Evolutionary conservation across 2,888 invertebrate genomes (phyloP).

Genomic region (Sepioteuthis lessoniana): DNA sequence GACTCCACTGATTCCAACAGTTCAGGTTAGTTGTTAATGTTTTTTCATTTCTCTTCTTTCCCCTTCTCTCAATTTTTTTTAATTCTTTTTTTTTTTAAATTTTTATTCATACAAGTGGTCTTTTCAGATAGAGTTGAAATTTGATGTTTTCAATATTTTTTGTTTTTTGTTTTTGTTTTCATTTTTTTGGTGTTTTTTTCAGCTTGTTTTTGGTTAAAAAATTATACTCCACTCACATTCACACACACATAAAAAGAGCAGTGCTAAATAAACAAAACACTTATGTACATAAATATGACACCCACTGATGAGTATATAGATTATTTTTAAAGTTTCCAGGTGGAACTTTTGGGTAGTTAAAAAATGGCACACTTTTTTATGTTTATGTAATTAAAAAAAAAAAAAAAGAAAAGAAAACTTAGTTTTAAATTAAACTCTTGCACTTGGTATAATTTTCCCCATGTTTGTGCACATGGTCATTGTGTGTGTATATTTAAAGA

Average conservation of each 20-base stretch:
- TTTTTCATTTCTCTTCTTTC: not conserved
- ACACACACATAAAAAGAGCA: no score
- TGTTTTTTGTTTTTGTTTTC: no score
- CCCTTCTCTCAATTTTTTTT: not conserved
- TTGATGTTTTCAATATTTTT: no score
- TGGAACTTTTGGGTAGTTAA: not conserved
- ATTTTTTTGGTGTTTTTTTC: no score
- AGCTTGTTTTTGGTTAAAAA: not conserved
- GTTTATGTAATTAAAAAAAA: no score
- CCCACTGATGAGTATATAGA: no score
- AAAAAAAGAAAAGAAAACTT: not conserved
- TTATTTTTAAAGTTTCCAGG: not conserved
- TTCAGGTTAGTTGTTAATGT: conserved; percentile 19
- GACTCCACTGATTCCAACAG: conserved; percentile 11
- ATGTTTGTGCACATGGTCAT: not conserved
- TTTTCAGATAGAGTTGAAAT: no score
- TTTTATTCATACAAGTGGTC: no score
- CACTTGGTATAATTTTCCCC: not conserved
- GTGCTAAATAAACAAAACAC: not conserved
- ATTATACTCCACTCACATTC: not conserved
- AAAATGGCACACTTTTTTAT: not conserved
- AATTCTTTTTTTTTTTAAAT: no score
- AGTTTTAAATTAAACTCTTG: not conserved
- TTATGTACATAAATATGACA: not conserved
- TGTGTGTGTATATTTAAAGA: not conserved